Base-by-base conservation (phyloP, 2,888 invertebrate genomes). In the Platyscelio sp. region DNA sequence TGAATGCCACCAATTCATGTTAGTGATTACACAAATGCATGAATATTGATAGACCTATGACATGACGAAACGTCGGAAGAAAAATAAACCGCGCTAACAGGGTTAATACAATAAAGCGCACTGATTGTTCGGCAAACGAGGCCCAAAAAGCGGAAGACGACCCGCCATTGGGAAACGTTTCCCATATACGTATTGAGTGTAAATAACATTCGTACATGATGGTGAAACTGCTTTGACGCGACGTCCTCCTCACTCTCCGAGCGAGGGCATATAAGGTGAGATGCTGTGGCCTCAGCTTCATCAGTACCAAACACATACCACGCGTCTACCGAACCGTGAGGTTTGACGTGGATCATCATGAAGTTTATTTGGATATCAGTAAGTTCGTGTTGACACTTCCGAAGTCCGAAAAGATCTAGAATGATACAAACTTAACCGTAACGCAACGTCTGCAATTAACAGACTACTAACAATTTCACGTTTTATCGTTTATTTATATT, bases 201-300 rank as follows among this genome's bases (percentile, higher is more conserved):
- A 87, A 88, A 89, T 89, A 88, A 87, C 89, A 76, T 86, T 88
- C 87, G 86, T 88, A 87, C 89, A 75, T 86, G 78, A 85, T 87
- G 89, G 91, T 91, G 91, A 91, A 91, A 91, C 90, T 89, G 86
- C 84, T 80, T 75, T 89, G 88, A 89, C 89, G 87, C 79, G 88
- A 86, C 88, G 88, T 91, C 91, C 90, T 90, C 88, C 90, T 91
- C 90, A 88, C 87, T 86, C 89, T 85, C 87, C 83, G 88, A 88
- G 92, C 92, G 93, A 93, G 91, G 93, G 93, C 93, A 93, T 93
- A 93, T 93, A 93, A 93, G 93, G 93, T 92, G 92, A 92, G 93
- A 93, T 93, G 93, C 91, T 92, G 93, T 90, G 89, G 91, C 87
- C 89, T 89, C 90, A 78, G 90, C 93, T 91, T 91, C 92, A 92